A percentile compares a stretch with the other conserved stretches of the same genome.
Conservation (phyloP, 2,888 invertebrate species). For the Athalia rosae region DNA sequence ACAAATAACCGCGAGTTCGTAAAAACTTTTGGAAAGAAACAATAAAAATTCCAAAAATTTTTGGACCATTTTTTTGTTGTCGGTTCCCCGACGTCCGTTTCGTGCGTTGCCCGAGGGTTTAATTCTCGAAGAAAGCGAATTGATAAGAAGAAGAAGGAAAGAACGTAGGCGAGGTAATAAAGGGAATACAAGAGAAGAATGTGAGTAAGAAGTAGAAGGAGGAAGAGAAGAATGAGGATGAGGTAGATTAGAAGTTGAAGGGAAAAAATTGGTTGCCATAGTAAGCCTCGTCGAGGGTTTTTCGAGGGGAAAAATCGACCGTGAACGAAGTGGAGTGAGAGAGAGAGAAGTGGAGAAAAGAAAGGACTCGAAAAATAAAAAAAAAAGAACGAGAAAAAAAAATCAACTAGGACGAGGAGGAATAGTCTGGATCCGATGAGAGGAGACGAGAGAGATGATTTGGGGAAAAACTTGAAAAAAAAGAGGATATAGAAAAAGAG, state of each 20-base stretch:
- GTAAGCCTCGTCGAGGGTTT: background rate
- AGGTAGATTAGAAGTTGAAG: constrained; percentile 30
- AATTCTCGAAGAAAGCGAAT: too few species aligned
- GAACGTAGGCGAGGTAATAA: too few species aligned
- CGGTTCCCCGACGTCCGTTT: too few species aligned
- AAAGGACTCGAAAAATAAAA: background rate
- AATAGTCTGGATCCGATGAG: background rate
- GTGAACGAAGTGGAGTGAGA: constrained; percentile 14
- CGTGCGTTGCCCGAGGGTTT: too few species aligned
- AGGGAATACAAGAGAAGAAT: background rate
- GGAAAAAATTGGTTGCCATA: constrained; percentile 31
- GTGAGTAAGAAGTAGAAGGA: background rate
- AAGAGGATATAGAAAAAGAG: background rate
- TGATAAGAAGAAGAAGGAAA: too few species aligned
- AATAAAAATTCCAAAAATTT: too few species aligned
- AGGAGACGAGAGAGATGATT: background rate
- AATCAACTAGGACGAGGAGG: background rate
- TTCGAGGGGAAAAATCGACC: constrained; percentile 29
- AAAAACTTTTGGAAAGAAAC: background rate
- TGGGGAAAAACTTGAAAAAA: background rate
- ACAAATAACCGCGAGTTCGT: background rate
- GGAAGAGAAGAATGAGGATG: constrained; percentile 36
- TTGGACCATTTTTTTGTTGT: too few species aligned
- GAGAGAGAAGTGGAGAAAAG: constrained; percentile 20
- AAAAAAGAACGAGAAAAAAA: constrained; percentile 7